These are phyloP conservation scores for Pocillopora verrucosa DNA, from an alignment of 64 coral and sea anemone genomes.

Conservation along the genomic window DNA sequence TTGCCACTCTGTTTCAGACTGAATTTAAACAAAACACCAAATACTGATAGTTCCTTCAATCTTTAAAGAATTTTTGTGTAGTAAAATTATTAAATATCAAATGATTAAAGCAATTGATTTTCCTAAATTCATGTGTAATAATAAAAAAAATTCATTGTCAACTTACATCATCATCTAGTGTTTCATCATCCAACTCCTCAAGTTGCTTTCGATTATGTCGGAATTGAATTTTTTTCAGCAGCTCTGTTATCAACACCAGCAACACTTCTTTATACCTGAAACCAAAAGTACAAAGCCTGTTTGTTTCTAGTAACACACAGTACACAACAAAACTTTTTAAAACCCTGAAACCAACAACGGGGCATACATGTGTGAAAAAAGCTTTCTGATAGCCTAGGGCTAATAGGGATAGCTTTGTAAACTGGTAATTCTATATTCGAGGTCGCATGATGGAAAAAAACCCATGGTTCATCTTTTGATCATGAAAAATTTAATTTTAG, in stretches of 20 bases:
- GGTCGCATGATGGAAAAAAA: no score
- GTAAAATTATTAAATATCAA: neutral
- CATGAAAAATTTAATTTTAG: no score
- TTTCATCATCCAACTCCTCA: slow-evolving; percentile 82
- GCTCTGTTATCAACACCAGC: slow-evolving; percentile 80
- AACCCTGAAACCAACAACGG: no score
- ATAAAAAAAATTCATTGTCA: neutral
- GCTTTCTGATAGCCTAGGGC: no score
- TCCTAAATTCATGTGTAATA: neutral
- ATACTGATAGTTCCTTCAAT: no score
- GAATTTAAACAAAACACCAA: neutral
- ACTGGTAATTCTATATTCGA: no score
- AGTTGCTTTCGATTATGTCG: slow-evolving; percentile 78
- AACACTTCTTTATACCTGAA: slow-evolving; percentile 63
- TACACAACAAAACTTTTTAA: no score
- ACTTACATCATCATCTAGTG: slow-evolving; percentile 89
- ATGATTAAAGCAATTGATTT: neutral
- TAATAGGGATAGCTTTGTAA: no score
- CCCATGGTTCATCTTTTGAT: no score
- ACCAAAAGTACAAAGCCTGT: neutral
- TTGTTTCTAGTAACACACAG: neutral
- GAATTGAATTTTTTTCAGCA: slow-evolving; percentile 90
- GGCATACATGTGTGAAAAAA: no score
- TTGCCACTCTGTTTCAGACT: slow-evolving; percentile 99
- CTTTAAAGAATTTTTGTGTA: no score